phyloP scores from a whole-genome alignment of 2,797 vertebrate species.

The Psittacula echo region DNA sequence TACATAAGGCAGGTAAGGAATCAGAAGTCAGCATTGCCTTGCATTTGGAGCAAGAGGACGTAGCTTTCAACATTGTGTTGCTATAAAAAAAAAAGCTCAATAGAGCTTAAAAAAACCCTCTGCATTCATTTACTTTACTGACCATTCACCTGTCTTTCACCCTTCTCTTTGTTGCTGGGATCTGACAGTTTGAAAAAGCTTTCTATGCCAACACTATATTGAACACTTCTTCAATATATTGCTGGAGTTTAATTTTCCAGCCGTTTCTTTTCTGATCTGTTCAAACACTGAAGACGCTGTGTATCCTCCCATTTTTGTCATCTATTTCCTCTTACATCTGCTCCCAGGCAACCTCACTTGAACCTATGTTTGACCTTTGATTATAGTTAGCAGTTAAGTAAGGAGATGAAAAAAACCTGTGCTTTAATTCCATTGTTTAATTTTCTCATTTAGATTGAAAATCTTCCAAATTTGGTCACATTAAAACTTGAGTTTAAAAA shows the following conservation, averaged over 20 bases:
- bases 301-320: background rate
- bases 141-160: background rate
- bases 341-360: background rate
- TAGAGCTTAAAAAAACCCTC: background rate
- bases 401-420: background rate
- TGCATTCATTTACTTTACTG: background rate
- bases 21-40: background rate
- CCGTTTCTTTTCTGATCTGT: background rate
- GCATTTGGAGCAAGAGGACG: background rate
- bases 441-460: slow-evolving; percentile 23
- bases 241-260: slow-evolving; percentile 25
- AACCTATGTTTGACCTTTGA: background rate
- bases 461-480: background rate
- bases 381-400: background rate
- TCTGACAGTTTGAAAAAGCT: slow-evolving; percentile 5
- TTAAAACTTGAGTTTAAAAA: slow-evolving; percentile 6
- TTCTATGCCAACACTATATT: background rate
- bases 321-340: slow-evolving; percentile 7
- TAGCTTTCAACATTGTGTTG: background rate
- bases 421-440: background rate
- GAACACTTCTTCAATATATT: background rate
- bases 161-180: background rate
- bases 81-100: background rate
- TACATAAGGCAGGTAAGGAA: background rate
- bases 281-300: background rate